Evolutionary conservation across 1,140 invertebrate genomes (phyloP).

Genomic region (Achatina immaculata): DNA sequence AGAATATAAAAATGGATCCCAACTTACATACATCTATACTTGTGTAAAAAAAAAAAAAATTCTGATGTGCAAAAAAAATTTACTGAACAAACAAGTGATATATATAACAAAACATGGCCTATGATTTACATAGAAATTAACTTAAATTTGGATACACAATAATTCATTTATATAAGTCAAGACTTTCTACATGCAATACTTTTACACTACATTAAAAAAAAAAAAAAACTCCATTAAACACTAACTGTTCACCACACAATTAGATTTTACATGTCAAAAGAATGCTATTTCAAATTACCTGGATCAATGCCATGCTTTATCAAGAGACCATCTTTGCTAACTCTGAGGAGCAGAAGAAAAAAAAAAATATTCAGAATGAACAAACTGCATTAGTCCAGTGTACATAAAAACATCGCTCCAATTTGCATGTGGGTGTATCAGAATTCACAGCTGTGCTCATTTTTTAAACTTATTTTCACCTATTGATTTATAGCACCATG

Average conservation of each 20-base stretch:
- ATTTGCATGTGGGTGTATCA: not conserved
- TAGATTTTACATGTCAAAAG: not conserved
- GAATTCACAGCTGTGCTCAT: not conserved
- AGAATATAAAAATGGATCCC: too few relatives aligned
- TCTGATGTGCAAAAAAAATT: too few relatives aligned
- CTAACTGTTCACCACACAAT: not conserved
- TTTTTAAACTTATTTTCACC: not conserved
- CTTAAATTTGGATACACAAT: not conserved
- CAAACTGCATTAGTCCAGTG: not conserved
- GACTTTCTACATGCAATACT: not conserved
- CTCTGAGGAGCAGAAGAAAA: not conserved
- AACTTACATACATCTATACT: too few relatives aligned
- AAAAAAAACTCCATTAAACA: not conserved
- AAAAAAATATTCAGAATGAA: not conserved
- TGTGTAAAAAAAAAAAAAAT: too few relatives aligned
- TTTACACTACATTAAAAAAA: not conserved
- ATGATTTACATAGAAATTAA: too few relatives aligned
- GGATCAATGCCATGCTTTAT: constrained; percentile 21
- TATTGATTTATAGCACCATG: not conserved
- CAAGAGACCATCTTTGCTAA: not conserved
- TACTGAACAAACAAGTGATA: too few relatives aligned
- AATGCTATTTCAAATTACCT: constrained; percentile 8
- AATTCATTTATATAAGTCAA: not conserved
- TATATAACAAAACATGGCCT: too few relatives aligned
- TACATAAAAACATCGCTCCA: not conserved